Evolutionary conservation across 1,140 invertebrate species (phyloP).

Genomic region (Linepithema humile): DNA sequence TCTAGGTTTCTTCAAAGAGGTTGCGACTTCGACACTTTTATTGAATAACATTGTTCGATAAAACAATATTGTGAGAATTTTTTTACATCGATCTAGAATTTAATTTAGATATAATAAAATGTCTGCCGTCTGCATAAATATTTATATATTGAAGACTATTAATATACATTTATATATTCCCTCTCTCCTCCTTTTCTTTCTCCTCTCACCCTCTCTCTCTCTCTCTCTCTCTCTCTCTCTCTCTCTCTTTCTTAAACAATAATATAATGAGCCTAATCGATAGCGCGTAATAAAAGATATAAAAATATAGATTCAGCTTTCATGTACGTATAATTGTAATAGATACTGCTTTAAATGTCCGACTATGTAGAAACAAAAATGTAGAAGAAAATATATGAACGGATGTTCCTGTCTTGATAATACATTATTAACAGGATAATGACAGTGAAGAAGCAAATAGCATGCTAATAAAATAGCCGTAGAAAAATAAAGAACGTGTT

Average conservation of each 20-base stretch:
- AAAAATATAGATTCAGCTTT: neutral
- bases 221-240: too few relatives aligned
- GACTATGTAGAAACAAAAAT: slow-evolving; percentile 8
- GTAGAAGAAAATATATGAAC: neutral
- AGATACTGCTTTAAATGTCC: neutral
- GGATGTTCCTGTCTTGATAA: slow-evolving; percentile 10
- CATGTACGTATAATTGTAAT: slow-evolving; percentile 24
- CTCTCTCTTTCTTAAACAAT: neutral
- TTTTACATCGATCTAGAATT: neutral
- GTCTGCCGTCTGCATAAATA: neutral
- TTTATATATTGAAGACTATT: neutral
- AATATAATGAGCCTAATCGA: neutral
- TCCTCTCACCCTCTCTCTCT: too few relatives aligned
- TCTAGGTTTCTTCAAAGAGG: slow-evolving; percentile 34
- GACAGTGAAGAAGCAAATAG: neutral
- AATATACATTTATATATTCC: too few relatives aligned
- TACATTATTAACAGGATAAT: slow-evolving; percentile 36
- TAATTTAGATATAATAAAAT: neutral
- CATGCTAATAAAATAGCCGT: slow-evolving; percentile 8
- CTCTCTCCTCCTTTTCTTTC: too few relatives aligned
- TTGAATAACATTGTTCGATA: slow-evolving; percentile 31
- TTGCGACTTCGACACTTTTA: neutral
- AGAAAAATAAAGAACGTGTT: slow-evolving; percentile 12
- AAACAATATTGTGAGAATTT: neutral
- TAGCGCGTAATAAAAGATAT: neutral